These are phyloP conservation scores for Drosophila pectinifera DNA, from an alignment of 1,140 invertebrate species.

Conservation along the genomic window DNA sequence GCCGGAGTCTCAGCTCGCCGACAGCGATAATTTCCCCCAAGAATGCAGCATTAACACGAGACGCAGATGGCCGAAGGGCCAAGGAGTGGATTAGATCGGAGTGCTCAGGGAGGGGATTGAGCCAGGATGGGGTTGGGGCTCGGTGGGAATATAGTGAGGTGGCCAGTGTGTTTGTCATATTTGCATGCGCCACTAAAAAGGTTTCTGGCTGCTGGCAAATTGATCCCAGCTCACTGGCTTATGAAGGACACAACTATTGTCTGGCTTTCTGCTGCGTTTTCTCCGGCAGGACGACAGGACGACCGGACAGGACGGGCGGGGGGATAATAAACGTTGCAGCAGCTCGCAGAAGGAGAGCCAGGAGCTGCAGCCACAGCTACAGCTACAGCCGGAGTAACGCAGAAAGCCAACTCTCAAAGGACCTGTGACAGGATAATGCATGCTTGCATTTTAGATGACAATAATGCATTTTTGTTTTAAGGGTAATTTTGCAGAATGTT, in stretches of 20 bases:
- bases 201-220: conserved; percentile 80
- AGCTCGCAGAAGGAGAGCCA: conserved; percentile 27
- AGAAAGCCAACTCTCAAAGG: conserved; percentile 81
- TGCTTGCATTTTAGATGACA: conserved; percentile 84
- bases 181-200: conserved; percentile 81
- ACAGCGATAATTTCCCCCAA: conserved; percentile 81
- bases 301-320: no score
- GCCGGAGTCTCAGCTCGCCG: conserved; percentile 23
- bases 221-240: conserved; percentile 80
- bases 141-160: background rate
- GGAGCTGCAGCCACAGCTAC: conserved; percentile 15
- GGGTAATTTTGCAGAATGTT: conserved; percentile 83
- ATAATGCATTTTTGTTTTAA: conserved; percentile 84
- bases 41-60: conserved; percentile 79
- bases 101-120: conserved; percentile 34
- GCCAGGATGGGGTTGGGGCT: conserved; percentile 2
- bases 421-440: conserved; percentile 85
- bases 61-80: conserved; percentile 72
- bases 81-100: conserved; percentile 47
- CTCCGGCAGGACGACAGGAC: background rate
- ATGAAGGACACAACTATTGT: conserved; percentile 71
- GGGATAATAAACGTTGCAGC: conserved; percentile 65
- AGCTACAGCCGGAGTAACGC: conserved; percentile 41
- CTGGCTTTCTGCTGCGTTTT: conserved; percentile 19
- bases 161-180: conserved; percentile 75